Evolutionary conservation across 2,113 vertebrate genomes (phyloP).

Genomic region (Rhodinocichla rosea): DNA sequence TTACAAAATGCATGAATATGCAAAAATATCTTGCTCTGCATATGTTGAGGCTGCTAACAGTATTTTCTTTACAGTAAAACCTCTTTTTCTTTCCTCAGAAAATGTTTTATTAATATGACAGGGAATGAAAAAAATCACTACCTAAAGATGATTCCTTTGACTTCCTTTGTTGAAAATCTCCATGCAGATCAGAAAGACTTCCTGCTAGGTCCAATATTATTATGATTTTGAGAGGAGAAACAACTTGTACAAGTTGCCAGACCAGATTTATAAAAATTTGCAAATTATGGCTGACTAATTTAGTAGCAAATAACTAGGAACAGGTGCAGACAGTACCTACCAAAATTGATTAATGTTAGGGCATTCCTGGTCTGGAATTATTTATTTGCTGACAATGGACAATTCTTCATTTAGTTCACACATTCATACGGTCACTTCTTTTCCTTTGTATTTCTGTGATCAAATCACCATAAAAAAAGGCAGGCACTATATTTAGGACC

Average conservation of each 20-base stretch:
- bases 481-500: not conserved
- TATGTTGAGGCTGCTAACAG: not conserved
- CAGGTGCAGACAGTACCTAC: not conserved
- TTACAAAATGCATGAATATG: not conserved
- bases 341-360: not conserved
- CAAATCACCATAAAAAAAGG: not conserved
- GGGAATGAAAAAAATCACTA: accelerated
- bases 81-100: not conserved
- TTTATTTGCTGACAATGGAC: not conserved
- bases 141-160: not conserved
- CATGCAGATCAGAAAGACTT: not conserved
- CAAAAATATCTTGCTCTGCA: not conserved
- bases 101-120: not conserved
- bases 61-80: not conserved
- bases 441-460: not conserved
- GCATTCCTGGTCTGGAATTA: not conserved
- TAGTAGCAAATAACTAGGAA: not conserved
- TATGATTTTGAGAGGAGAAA: not conserved
- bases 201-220: not conserved
- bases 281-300: not conserved
- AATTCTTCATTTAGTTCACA: not conserved
- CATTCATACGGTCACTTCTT: not conserved
- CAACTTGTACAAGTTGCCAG: not conserved
- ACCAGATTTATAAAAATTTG: not conserved
- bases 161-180: not conserved